Evolutionary conservation across 2,797 vertebrate genomes (phyloP).

Genomic region (Peromyscus nudipes): DNA sequence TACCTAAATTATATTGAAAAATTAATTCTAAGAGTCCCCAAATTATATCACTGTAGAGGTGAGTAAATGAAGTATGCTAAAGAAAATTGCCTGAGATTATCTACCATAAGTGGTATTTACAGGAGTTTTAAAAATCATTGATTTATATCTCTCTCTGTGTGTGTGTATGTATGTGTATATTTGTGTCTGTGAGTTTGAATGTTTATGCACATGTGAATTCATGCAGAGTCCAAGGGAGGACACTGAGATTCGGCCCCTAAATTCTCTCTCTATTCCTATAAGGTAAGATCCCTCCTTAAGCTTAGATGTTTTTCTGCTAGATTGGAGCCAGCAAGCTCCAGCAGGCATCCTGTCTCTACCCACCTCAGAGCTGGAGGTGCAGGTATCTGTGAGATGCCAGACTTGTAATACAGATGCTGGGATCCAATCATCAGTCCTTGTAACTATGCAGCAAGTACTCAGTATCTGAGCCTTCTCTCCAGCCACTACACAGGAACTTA

Average conservation of each 20-base stretch:
- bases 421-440: neutral
- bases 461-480: neutral
- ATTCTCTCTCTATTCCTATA: neutral
- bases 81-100: neutral
- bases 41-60: neutral
- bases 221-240: neutral
- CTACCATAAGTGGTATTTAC: neutral
- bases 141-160: neutral
- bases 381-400: neutral
- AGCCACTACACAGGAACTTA: neutral
- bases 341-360: neutral
- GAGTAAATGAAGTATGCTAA: neutral
- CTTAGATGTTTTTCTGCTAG: neutral
- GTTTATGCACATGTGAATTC: neutral
- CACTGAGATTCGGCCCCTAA: neutral
- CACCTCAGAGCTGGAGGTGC: too few species aligned
- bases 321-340: neutral
- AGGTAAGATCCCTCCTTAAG: neutral
- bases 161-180: neutral
- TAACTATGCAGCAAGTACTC: neutral
- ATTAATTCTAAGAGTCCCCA: neutral
- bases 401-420: neutral
- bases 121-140: neutral
- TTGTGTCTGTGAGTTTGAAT: neutral
- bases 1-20: neutral